Evolutionary conservation across 2,113 vertebrate species (phyloP).

Genomic region (Coreoperca whiteheadi): DNA sequence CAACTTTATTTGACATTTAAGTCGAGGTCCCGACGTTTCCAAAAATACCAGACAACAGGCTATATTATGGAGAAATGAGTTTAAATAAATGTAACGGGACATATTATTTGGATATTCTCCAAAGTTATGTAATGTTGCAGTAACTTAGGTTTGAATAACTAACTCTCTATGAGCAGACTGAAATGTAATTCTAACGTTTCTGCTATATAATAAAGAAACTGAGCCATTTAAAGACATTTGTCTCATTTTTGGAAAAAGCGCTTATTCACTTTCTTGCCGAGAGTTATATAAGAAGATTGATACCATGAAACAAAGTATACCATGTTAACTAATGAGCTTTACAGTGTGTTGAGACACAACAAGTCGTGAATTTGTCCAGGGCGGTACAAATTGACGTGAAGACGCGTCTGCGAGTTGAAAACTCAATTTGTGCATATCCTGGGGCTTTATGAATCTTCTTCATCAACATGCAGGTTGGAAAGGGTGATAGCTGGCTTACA

Average conservation of each 20-base stretch:
- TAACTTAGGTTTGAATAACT: neutral
- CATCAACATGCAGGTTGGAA: neutral
- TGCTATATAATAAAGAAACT: too few relatives aligned
- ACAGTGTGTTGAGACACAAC: too few relatives aligned
- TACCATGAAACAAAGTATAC: neutral
- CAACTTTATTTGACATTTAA: slow-evolving; percentile 41
- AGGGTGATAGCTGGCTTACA: neutral
- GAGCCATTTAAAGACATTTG: neutral
- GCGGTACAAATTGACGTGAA: too few relatives aligned
- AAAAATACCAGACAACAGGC: slow-evolving; percentile 14
- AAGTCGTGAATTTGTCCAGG: neutral
- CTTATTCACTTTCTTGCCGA: neutral
- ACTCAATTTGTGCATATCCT: too few relatives aligned
- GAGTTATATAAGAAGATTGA: neutral
- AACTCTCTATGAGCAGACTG: neutral
- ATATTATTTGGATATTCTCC: neutral
- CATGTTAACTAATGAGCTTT: neutral
- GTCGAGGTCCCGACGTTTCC: neutral
- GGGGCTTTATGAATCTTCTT: neutral
- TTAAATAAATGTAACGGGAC: slow-evolving; percentile 1
- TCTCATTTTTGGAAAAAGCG: neutral
- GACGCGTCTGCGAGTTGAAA: neutral
- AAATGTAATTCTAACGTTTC: neutral
- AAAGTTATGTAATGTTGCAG: slow-evolving; percentile 1
- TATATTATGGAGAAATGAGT: slow-evolving; percentile 9